Evolutionary conservation across 1,140 invertebrate species (phyloP).

Genomic region (Aphelinus atriplicis): DNA sequence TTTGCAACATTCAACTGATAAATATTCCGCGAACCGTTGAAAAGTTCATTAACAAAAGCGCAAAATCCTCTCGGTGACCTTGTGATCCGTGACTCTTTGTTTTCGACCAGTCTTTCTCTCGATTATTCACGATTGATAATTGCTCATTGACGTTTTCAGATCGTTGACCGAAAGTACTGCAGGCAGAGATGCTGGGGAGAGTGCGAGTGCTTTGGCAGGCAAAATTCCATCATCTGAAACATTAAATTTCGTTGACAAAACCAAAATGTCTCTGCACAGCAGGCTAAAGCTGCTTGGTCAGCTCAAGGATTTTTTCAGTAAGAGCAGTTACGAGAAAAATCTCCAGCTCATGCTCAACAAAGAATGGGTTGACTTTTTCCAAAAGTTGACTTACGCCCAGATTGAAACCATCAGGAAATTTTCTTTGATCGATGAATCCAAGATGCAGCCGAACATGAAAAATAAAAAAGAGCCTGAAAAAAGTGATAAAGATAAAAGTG

Average conservation of each 20-base stretch:
- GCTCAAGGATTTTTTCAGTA: constrained; percentile 64
- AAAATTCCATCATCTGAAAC: constrained; percentile 44
- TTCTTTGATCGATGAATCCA: constrained; percentile 56
- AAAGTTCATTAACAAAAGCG: constrained; percentile 4
- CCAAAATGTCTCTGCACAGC: constrained; percentile 63
- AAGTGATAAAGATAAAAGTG: not conserved
- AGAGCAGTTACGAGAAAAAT: constrained; percentile 64
- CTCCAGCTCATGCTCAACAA: constrained; percentile 65
- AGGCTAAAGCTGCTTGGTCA: constrained; percentile 66
- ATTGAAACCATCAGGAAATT: constrained; percentile 57
- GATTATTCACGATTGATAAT: not conserved
- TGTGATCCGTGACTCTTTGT: not conserved
- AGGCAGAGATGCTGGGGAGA: constrained; percentile 49
- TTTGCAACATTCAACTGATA: not conserved
- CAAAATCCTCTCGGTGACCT: not conserved
- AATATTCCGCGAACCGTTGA: not conserved
- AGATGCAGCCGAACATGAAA: constrained; percentile 34
- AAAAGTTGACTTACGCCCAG: constrained; percentile 59
- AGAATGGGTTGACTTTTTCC: constrained; percentile 66
- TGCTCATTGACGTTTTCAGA: constrained; percentile 42
- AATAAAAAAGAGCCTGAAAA: not conserved
- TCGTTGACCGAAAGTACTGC: constrained; percentile 47
- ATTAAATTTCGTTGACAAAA: constrained; percentile 44
- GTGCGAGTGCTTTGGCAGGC: constrained; percentile 50
- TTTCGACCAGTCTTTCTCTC: not conserved